Conservation (phyloP, 2,797 vertebrate species). For the Hydrolagus colliei region DNA sequence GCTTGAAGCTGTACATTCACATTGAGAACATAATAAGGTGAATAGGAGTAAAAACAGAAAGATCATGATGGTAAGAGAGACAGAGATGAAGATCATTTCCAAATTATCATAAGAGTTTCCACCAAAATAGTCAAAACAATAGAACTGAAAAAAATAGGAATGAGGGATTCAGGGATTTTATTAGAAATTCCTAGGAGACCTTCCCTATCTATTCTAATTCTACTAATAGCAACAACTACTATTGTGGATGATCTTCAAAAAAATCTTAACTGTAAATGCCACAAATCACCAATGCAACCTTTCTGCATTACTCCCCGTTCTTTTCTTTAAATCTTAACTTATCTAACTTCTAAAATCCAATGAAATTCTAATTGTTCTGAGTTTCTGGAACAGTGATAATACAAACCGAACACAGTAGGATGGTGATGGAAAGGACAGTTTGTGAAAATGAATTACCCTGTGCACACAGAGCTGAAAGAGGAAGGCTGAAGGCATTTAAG, state of each 20-base stretch:
- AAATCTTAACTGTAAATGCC: neutral
- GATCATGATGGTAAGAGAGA: neutral
- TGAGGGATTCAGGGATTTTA: neutral
- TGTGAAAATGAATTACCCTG: constrained; percentile 5
- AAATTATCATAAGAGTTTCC: neutral
- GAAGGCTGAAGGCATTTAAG: neutral
- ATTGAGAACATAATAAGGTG: too few species aligned
- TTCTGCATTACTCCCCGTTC: neutral
- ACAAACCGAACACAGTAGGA: neutral
- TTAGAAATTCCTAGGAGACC: neutral
- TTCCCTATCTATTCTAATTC: neutral
- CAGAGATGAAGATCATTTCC: neutral
- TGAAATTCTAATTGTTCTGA: neutral
- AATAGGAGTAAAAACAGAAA: too few species aligned
- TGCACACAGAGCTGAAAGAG: constrained; percentile 15
- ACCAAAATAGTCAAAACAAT: neutral
- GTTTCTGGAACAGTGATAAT: neutral
- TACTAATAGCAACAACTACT: neutral
- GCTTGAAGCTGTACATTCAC: neutral
- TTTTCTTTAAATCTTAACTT: neutral
- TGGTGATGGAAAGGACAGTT: constrained; percentile 10
- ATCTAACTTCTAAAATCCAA: neutral
- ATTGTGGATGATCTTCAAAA: neutral
- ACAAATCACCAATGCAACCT: neutral
- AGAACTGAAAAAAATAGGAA: neutral